phyloP scores from a whole-genome alignment of 2,797 vertebrate genomes.

The Xerus rutilus region DNA sequence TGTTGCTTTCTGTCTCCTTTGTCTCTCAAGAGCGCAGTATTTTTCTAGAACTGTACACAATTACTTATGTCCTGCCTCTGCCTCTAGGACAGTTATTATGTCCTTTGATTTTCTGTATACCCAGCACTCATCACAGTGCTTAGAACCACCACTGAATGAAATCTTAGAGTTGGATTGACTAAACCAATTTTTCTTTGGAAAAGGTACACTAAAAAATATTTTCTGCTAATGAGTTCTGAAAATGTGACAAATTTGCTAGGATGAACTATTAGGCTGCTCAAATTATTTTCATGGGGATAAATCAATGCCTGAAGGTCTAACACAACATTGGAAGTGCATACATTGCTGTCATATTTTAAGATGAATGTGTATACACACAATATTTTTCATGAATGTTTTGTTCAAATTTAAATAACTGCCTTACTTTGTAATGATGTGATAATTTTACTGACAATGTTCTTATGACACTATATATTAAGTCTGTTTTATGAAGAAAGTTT shows the following conservation, averaged over 20 bases:
- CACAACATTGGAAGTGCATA: neutral
- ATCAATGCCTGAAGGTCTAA: neutral
- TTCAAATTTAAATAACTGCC: slow-evolving; percentile 18
- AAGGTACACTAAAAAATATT: neutral
- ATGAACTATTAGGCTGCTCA: slow-evolving; percentile 21
- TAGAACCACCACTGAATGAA: neutral
- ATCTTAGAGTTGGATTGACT: neutral
- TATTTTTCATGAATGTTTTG: neutral
- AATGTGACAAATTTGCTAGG: neutral
- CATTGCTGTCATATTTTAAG: neutral
- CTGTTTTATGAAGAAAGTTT: neutral
- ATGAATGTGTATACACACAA: neutral
- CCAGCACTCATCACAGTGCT: neutral
- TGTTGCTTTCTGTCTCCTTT: neutral
- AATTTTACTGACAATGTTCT: neutral
- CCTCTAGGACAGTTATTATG: neutral
- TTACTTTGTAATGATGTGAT: neutral
- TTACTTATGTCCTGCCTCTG: neutral
- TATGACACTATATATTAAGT: neutral
- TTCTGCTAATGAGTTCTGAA: slow-evolving; percentile 39
- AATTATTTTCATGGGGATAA: slow-evolving; percentile 42
- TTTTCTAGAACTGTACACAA: neutral
- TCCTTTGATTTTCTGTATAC: neutral
- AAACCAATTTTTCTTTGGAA: slow-evolving; percentile 53
- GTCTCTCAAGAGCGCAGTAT: neutral